Evolutionary conservation across 2,113 vertebrate species (phyloP).

Genomic region (Thomomys bottae): DNA sequence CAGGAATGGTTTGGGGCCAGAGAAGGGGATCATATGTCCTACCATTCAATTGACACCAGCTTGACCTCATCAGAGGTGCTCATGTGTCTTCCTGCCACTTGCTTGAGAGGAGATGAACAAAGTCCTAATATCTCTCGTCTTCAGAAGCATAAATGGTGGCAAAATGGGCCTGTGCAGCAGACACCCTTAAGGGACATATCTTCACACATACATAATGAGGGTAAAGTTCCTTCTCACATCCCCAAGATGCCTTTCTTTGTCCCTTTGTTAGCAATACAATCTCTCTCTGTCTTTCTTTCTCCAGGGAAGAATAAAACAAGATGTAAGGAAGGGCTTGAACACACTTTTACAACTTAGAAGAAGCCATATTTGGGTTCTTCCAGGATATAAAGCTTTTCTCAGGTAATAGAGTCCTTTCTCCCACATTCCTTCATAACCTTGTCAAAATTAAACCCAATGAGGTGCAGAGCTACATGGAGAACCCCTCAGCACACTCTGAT

Average conservation of each 20-base stretch:
- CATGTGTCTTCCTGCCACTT: neutral
- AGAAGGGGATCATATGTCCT: neutral
- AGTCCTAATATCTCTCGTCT: neutral
- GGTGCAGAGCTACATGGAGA: neutral
- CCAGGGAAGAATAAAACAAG: neutral
- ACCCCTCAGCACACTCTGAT: neutral
- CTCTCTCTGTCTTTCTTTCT: neutral
- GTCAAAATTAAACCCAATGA: conserved; percentile 26
- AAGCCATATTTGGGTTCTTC: conserved; percentile 17
- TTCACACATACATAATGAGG: neutral
- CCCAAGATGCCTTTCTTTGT: neutral
- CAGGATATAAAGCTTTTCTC: neutral
- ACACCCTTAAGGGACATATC: neutral
- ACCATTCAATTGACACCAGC: neutral
- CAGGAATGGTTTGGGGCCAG: neutral
- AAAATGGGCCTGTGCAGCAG: neutral
- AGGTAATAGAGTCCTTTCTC: neutral
- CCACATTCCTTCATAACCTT: neutral
- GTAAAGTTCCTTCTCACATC: neutral
- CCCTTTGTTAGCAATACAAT: neutral
- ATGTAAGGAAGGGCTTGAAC: neutral
- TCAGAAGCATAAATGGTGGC: neutral
- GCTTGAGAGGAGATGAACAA: neutral
- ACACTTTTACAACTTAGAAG: conserved; percentile 21
- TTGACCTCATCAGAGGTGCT: neutral